Base-by-base conservation (phyloP, 2,888 invertebrate species). In the Eristalis intricaria region DNA sequence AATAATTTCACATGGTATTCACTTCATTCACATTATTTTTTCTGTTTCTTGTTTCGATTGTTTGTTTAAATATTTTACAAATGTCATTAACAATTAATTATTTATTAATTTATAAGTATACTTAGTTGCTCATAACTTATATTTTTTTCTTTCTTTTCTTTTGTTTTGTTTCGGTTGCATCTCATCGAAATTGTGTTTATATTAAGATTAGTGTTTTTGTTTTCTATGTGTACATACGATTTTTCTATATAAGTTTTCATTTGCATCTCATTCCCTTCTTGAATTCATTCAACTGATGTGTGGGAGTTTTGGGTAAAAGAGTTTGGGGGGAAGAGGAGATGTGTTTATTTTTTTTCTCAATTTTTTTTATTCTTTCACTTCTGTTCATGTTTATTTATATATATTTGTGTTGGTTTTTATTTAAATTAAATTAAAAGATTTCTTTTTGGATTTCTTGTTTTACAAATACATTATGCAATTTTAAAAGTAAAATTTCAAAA, bases 101-200 rank as follows among this genome's bases (percentile, higher is more conserved):
- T 76, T 88, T 60, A 26, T 75, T 66, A 65, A 50, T 76, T 75
- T 79, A 71, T 70, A 87, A 80, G 80, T 84, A 84, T 87, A 84
- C 84, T 73, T 88, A 90, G 84, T 89, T 89, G 73, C 73, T 87
- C 78, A 69, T 80, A 80, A 56, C 73, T 61, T 83, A 66, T n/a
- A 69, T 58, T 56, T 32, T 61, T 65, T 15, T 64, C 65, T 76
- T 84, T 38, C 66, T 50, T 78, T 65, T 58, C 56, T 50, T 43
- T 76, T 23, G 68, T 38, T 64, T 63, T 73, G 61, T 84, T 73
- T 89, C 81, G 71, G 78, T 87, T 88, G 75, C 64, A 70, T 56
- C 60, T 73, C 38, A 40, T 63, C 64, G 69, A 91, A 90, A 91
- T 89, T 90, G 90, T 71, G 40, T 79, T 65, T 74, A 80, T 66